phyloP scores from a whole-genome alignment of 2,797 vertebrate genomes.

The Catharus ustulatus region DNA sequence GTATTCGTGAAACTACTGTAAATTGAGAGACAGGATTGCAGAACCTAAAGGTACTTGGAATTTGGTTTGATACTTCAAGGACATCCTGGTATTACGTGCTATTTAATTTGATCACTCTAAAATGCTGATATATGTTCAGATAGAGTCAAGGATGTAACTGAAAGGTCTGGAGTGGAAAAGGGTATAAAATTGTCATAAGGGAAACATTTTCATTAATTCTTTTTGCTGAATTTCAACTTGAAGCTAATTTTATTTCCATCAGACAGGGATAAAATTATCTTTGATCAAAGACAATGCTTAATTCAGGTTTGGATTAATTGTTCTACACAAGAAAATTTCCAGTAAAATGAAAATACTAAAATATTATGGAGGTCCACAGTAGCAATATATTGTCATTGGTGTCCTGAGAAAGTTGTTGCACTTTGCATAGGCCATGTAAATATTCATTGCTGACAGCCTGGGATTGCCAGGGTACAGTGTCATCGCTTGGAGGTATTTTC shows the following conservation, averaged over 20 bases:
- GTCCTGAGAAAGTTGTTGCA: background rate
- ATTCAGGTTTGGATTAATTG: background rate
- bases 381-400: background rate
- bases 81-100: background rate
- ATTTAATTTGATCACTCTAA: background rate
- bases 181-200: background rate
- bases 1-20: too few species aligned
- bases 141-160: background rate
- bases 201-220: background rate
- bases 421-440: background rate
- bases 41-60: background rate
- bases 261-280: background rate
- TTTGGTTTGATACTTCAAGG: background rate
- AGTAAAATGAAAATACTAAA: background rate
- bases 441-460: background rate
- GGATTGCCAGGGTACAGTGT: background rate
- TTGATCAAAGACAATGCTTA: background rate
- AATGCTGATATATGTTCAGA: background rate
- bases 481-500: background rate
- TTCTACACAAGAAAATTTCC: background rate
- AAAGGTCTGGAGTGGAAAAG: background rate
- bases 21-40: background rate
- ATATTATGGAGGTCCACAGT: background rate
- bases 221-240: background rate
- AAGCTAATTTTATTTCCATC: background rate